Base-by-base conservation (phyloP, 2,113 vertebrate species). In the Melozone crissalis region DNA sequence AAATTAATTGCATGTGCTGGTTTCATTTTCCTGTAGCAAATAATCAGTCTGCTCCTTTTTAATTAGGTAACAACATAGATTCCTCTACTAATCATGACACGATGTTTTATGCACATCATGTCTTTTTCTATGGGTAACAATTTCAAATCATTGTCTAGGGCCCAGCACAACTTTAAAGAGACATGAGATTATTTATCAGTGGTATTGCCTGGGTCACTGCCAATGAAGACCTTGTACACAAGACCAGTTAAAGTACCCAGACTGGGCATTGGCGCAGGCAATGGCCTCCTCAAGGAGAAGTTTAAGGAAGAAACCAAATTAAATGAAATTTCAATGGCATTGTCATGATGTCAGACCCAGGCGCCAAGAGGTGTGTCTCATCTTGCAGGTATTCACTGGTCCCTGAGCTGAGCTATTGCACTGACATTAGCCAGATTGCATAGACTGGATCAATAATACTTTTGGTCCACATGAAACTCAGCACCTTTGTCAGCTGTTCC, bases 1-100 rank as follows among this genome's bases (percentile, higher is more conserved):
- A 95, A 97, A 96, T 97, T 95, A 97, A 96, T 91, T 96, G 75
- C 78, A 87, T 80, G 43, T 88, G 84, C 90, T 91, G 35, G 77
- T 92, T 97, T 96, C 81, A 93, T 92, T 97, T 95, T 95, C 84
- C 88, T 93, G 81, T 86, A 83, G 84, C 8, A 28, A 97, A 85
- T 83, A 95, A 94, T 96, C 86, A 90, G 82, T 51, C 86, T 94
- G 69, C 78, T 95, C 81, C 63, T 69, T 95, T 90, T 95, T 97
- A 95, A 97, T 96, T 94, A 96, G 90, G 78, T 47, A 94, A 54
- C 91, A 95, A 83, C 85, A 76, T 15, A 93, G 84, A 93, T 91
- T 90, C 75, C 75, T 95, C 75, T 83, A 47, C 72, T 89, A 92
- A 93, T 91, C 66, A 47, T 39, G 84, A 62, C 85, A 85, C 13